A percentile compares a stretch with the other conserved stretches of the same genome.
These are phyloP conservation scores for Leuciscus waleckii DNA, from an alignment of 2,797 vertebrate species.

Conservation along the genomic window DNA sequence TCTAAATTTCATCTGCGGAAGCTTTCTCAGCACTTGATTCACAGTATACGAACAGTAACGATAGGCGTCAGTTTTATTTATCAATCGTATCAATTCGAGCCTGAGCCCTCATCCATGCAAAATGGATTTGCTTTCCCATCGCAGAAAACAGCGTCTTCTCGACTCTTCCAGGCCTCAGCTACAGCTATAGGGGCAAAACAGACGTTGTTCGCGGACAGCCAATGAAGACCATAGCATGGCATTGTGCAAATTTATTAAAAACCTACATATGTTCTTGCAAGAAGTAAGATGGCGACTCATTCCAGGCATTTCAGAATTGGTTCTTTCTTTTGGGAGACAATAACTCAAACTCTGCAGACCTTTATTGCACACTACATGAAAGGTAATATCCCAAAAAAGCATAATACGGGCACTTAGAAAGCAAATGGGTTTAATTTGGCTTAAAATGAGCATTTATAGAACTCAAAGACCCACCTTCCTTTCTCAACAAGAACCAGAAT, in stretches of 20 bases:
- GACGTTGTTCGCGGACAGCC: background rate
- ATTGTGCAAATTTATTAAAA: background rate
- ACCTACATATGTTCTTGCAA: background rate
- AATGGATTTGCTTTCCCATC: background rate
- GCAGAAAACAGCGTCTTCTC: background rate
- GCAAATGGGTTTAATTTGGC: background rate
- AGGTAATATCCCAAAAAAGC: background rate
- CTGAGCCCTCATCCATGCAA: background rate
- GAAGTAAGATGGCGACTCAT: background rate
- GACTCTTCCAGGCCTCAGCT: background rate
- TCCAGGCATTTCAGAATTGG: background rate
- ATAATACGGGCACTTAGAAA: background rate
- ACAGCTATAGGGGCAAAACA: background rate
- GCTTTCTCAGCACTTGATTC: too few species aligned
- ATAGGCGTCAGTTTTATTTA: too few species aligned
- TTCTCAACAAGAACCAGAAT: slow-evolving; percentile 92
- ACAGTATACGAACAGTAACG: too few species aligned
- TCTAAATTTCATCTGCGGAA: too few species aligned
- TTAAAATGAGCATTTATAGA: background rate
- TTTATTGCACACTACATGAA: background rate
- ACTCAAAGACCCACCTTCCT: slow-evolving; percentile 83
- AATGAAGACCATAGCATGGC: background rate
- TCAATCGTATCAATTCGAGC: too few species aligned
- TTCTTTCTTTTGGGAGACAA: background rate
- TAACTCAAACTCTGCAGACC: background rate